phyloP scores from a whole-genome alignment of 1,140 invertebrate genomes.

The Scaptomyza pallida region DNA sequence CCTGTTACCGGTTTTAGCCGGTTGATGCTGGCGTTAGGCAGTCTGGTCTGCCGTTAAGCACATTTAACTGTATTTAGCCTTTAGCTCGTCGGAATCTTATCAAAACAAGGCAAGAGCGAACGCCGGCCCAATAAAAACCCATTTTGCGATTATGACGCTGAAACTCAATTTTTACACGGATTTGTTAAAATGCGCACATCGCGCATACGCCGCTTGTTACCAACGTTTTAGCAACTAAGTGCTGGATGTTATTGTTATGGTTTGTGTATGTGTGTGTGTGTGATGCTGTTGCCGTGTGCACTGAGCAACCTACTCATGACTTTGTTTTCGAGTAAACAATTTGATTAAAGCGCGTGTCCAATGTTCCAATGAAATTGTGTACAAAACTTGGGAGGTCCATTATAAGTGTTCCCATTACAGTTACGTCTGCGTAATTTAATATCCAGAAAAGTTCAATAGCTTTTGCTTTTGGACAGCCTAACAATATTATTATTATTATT shows the following conservation, averaged over 20 bases:
- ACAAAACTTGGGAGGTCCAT: constrained; percentile 23
- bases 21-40: constrained; percentile 49
- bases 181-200: constrained; percentile 68
- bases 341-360: constrained; percentile 66
- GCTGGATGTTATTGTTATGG: not conserved
- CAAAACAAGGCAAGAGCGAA: constrained; percentile 30
- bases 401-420: too few species aligned
- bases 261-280: constrained; percentile 7
- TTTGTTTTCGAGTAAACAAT: constrained; percentile 76
- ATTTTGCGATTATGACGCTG: constrained; percentile 13
- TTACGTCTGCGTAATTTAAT: constrained; percentile 5
- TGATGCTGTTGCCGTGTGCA: constrained; percentile 19
- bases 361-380: constrained; percentile 28
- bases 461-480: not conserved
- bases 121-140: constrained; percentile 3
- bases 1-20: constrained; percentile 60
- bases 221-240: constrained; percentile 68
- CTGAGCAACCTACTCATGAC: constrained; percentile 32
- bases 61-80: constrained; percentile 9
- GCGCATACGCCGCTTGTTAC: constrained; percentile 66
- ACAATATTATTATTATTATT: not conserved
- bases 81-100: constrained; percentile 48
- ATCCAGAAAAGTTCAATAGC: constrained; percentile 21
- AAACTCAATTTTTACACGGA: constrained; percentile 49
- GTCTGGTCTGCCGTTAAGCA: constrained; percentile 38